phyloP scores from a whole-genome alignment of 2,113 vertebrate species.

The Anseranas semipalmata region DNA sequence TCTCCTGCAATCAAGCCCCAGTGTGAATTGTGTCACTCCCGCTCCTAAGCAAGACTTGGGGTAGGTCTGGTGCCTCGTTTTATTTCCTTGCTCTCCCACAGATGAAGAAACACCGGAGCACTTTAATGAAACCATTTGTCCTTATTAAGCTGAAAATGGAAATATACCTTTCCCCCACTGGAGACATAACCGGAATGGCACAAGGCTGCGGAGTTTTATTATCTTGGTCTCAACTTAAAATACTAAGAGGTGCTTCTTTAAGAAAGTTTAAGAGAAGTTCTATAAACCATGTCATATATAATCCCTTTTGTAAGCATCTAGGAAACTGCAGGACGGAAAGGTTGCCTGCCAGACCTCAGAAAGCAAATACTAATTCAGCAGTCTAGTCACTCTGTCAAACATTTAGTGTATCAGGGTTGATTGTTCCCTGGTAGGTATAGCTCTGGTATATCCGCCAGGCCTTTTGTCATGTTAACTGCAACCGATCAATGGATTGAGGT shows the following conservation, averaged over 20 bases:
- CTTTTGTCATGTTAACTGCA: slow-evolving; percentile 98
- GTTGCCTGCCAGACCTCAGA: slow-evolving; percentile 70
- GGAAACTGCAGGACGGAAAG: slow-evolving; percentile 68
- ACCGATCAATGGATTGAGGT: slow-evolving; percentile 98
- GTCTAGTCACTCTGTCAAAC: slow-evolving; percentile 87
- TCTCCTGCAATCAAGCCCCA: background rate
- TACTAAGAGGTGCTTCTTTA: background rate
- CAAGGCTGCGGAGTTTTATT: background rate
- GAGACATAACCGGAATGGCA: background rate
- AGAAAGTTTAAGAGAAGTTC: slow-evolving; percentile 77
- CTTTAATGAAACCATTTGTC: slow-evolving; percentile 17
- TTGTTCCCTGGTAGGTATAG: slow-evolving; percentile 90
- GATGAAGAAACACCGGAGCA: background rate
- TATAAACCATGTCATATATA: slow-evolving; percentile 68
- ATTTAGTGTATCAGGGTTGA: slow-evolving; percentile 91
- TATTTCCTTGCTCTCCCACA: background rate
- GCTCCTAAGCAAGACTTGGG: background rate
- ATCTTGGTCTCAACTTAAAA: slow-evolving; percentile 28
- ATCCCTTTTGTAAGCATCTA: slow-evolving; percentile 66
- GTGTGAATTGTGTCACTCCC: background rate
- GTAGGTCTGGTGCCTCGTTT: accelerated
- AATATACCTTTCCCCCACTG: background rate
- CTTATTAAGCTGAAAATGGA: slow-evolving; percentile 35
- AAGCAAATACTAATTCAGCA: slow-evolving; percentile 81
- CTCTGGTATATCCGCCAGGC: slow-evolving; percentile 87